Evolutionary conservation across 2,888 invertebrate species (phyloP).

Genomic region (Andrena praecox): DNA sequence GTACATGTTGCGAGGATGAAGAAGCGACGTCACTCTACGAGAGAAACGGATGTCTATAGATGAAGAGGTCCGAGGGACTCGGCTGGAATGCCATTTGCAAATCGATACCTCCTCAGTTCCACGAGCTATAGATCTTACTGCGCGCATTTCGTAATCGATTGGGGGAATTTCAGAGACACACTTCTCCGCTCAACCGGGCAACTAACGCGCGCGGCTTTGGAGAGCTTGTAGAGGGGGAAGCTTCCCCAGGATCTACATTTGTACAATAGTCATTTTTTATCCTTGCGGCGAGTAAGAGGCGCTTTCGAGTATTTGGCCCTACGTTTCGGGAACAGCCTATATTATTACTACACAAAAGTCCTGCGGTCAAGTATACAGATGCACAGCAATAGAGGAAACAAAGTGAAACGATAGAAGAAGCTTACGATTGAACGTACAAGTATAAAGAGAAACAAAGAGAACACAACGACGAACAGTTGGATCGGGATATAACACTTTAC

Average conservation of each 20-base stretch:
- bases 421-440: conserved; percentile 57
- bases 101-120: too few species aligned
- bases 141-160: too few species aligned
- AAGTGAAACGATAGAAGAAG: conserved; percentile 57
- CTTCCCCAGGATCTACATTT: background rate
- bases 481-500: conserved; percentile 43
- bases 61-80: too few species aligned
- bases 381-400: conserved; percentile 57
- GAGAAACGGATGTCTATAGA: too few species aligned
- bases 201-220: too few species aligned
- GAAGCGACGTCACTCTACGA: background rate
- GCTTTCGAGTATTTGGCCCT: conserved; percentile 19
- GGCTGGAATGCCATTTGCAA: too few species aligned
- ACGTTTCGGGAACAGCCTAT: conserved; percentile 30
- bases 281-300: background rate
- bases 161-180: too few species aligned
- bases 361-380: conserved; percentile 59
- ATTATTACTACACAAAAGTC: conserved; percentile 43
- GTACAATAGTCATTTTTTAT: background rate
- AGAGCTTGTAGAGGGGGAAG: background rate
- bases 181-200: too few species aligned
- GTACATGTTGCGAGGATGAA: background rate
- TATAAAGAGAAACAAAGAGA: conserved; percentile 37
- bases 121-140: too few species aligned
- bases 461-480: conserved; percentile 28